Evolutionary conservation across 92 coral and sea anemone species (phyloP), one percentile per base, ranked within the genome.

Genomic region (Ricordea florida): DNA sequence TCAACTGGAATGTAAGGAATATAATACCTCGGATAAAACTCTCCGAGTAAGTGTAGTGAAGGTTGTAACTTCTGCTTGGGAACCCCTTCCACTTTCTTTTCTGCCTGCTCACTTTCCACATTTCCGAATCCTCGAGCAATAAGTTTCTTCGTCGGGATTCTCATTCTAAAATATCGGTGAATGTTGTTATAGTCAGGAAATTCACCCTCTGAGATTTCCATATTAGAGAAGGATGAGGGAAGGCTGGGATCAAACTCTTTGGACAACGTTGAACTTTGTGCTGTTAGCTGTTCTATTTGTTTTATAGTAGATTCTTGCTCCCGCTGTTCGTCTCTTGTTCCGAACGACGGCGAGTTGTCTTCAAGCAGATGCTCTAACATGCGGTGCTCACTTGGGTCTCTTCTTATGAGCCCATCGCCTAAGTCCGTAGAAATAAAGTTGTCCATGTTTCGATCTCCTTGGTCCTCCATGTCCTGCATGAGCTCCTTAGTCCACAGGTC

Each of bases 151-250:
- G 44, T 37, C 44, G 8, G 14, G 8, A 37, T 37, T 8, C 7
- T 14, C 44, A 8, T n/a, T n/a, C n/a, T n/a, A n/a, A n/a, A n/a
- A n/a, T n/a, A n/a, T n/a, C n/a, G n/a, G n/a, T n/a, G n/a, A n/a
- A 58, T 13, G 25, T 40, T 27, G 9, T 83, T 79, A 30, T 67
- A 65, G 10, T 60, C 10, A 8, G 68, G 60, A 13, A 66, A 18
- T 11, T 81, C 68, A 14, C 92, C 92, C 2, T 80, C 76, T 13
- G 87, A 66, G 16, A 87, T 70, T 18, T 87, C 92, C 85, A 87
- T 74, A 45, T 81, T 76, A 1, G 87, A 62, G 4, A 87, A 69
- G 13, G 65, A 59, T 24, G 82, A 74, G 35, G 71, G 34, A 15
- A 64, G 48, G 48, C 49, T 23, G 10, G 62, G 34, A 51, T 87